phyloP scores from a whole-genome alignment of 1,140 invertebrate genomes.

The Trissolcus basalis region DNA sequence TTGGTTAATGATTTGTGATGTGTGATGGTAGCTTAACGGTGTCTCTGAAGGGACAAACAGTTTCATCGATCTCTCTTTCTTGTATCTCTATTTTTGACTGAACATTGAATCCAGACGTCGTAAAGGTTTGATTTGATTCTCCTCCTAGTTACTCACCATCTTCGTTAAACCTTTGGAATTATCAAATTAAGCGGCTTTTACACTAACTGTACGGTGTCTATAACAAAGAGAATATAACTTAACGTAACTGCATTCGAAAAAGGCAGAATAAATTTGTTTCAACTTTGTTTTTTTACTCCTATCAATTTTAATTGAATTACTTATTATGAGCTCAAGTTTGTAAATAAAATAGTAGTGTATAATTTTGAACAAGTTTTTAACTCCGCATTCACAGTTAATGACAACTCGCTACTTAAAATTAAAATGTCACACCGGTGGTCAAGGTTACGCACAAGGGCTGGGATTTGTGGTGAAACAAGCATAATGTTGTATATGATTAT shows the following conservation, averaged over 20 bases:
- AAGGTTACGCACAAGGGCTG: slow-evolving; percentile 19
- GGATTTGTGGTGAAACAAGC: not conserved
- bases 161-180: slow-evolving; percentile 74
- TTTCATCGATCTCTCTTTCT: slow-evolving; percentile 22
- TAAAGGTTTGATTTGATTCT: slow-evolving; percentile 62
- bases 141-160: slow-evolving; percentile 74
- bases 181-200: slow-evolving; percentile 76
- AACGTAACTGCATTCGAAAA: slow-evolving; percentile 64
- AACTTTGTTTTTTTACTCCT: slow-evolving; percentile 5
- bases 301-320: not conserved
- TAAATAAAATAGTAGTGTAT: slow-evolving; percentile 3
- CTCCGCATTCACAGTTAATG: slow-evolving; percentile 45
- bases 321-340: not conserved
- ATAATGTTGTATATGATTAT: slow-evolving; percentile 11
- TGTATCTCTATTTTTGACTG: slow-evolving; percentile 31
- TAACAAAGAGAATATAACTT: slow-evolving; percentile 76
- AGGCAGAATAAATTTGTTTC: slow-evolving; percentile 33
- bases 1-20: slow-evolving; percentile 41
- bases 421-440: slow-evolving; percentile 36
- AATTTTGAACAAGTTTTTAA: slow-evolving; percentile 28
- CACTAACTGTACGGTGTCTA: slow-evolving; percentile 75
- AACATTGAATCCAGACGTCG: slow-evolving; percentile 61
- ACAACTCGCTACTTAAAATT: slow-evolving; percentile 33
- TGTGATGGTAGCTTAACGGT: slow-evolving; percentile 26
- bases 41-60: slow-evolving; percentile 18